A percentile compares a stretch with the other conserved stretches of the same genome.
Conservation (phyloP, 2,888 invertebrate genomes). For the Amiota communis region DNA sequence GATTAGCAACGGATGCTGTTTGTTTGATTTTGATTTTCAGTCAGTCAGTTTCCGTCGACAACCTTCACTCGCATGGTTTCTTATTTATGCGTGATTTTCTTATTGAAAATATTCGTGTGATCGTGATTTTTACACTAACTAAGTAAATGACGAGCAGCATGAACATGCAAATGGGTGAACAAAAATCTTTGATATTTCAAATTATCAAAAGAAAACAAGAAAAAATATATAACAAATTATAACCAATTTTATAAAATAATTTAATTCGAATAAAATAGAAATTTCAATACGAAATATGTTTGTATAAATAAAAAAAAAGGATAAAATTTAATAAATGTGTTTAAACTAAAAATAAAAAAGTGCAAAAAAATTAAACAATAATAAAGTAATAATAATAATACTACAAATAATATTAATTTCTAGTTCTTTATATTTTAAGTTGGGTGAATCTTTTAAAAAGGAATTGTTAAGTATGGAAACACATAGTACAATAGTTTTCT, state of each 20-base stretch:
- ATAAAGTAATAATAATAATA: background rate
- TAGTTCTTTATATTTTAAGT: too few species aligned
- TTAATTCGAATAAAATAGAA: background rate
- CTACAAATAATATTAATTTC: too few species aligned
- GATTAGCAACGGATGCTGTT: background rate
- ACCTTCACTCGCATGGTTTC: background rate
- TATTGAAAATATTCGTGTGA: too few species aligned
- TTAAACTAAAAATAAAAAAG: constrained; percentile 13
- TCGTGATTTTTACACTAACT: too few species aligned
- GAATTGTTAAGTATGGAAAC: too few species aligned
- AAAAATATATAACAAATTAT: background rate
- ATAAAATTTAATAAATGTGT: constrained; percentile 21
- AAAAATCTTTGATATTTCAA: background rate
- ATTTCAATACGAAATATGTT: background rate
- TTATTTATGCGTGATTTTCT: too few species aligned
- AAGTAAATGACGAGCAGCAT: background rate
- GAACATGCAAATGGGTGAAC: background rate
- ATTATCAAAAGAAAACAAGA: constrained; percentile 1
- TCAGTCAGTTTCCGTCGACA: constrained; percentile 2
- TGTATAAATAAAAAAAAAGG: background rate
- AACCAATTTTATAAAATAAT: background rate
- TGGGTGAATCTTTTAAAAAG: too few species aligned
- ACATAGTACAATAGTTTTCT: too few species aligned
- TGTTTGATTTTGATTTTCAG: constrained; percentile 2
- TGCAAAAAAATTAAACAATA: background rate